Evolutionary conservation across 2,113 vertebrate genomes (phyloP).

Genomic region (Lophotis ruficrista): DNA sequence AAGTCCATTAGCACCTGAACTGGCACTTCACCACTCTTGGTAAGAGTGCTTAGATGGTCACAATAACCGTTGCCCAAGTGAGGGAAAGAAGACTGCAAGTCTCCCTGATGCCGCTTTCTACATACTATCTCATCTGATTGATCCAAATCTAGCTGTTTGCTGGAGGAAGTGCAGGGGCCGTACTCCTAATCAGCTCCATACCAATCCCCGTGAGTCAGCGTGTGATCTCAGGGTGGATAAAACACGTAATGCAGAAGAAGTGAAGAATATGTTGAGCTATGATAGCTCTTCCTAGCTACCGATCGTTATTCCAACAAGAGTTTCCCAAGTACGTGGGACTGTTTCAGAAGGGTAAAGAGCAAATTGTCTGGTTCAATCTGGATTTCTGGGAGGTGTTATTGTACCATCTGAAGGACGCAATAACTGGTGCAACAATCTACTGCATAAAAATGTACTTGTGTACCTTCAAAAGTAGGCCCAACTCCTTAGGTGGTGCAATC

Average conservation of each 20-base stretch:
- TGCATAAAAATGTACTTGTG: background rate
- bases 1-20: background rate
- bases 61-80: background rate
- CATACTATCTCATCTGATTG: background rate
- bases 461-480: background rate
- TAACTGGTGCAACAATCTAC: background rate
- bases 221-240: background rate
- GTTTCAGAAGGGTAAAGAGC: background rate
- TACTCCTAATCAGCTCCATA: background rate
- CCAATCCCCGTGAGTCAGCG: background rate
- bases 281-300: background rate
- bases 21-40: background rate
- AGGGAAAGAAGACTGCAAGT: background rate
- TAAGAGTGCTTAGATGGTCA: background rate
- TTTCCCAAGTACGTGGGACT: background rate
- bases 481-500: background rate
- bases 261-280: background rate
- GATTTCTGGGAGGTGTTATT: background rate
- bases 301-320: background rate
- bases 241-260: background rate
- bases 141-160: background rate
- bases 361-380: background rate
- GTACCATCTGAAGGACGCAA: background rate
- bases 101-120: background rate
- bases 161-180: background rate